phyloP scores from a whole-genome alignment of 2,797 vertebrate genomes.

The Mormyrus hasselquistii region DNA sequence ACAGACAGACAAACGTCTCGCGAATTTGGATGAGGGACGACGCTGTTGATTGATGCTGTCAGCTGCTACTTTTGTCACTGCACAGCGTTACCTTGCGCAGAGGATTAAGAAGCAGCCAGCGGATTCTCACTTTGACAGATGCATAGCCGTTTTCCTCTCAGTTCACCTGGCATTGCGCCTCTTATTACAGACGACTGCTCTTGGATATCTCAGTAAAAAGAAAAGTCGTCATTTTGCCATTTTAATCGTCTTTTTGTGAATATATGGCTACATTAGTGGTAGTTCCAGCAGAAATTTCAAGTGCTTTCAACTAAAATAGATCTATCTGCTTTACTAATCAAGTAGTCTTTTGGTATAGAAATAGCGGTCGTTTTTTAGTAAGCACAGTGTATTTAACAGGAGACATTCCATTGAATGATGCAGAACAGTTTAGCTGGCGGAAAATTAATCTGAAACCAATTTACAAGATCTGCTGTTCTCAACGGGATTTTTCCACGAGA shows the following conservation, averaged over 20 bases:
- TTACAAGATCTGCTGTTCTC: neutral
- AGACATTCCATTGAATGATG: neutral
- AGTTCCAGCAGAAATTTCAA: neutral
- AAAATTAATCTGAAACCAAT: neutral
- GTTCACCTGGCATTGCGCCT: conserved; percentile 29
- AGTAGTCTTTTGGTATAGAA: neutral
- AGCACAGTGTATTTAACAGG: neutral
- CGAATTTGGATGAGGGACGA: neutral
- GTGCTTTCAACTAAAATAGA: neutral
- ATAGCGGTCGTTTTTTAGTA: neutral
- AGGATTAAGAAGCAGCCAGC: conserved; percentile 20
- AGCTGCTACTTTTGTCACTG: conserved; percentile 46
- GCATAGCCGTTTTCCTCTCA: conserved; percentile 21
- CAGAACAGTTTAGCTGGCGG: neutral
- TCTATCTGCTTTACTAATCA: neutral
- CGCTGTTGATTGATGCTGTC: conserved; percentile 52
- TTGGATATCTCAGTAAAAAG: neutral
- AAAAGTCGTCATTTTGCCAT: neutral
- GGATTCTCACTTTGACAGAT: conserved; percentile 30
- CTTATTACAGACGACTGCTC: conserved; percentile 19
- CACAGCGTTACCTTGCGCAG: conserved; percentile 36
- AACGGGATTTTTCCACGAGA: neutral
- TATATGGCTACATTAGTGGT: neutral
- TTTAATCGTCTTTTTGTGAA: neutral
- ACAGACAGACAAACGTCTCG: neutral